These are phyloP conservation scores for Andrena minutula DNA, from an alignment of 2,888 invertebrate genomes.

Conservation along the genomic window DNA sequence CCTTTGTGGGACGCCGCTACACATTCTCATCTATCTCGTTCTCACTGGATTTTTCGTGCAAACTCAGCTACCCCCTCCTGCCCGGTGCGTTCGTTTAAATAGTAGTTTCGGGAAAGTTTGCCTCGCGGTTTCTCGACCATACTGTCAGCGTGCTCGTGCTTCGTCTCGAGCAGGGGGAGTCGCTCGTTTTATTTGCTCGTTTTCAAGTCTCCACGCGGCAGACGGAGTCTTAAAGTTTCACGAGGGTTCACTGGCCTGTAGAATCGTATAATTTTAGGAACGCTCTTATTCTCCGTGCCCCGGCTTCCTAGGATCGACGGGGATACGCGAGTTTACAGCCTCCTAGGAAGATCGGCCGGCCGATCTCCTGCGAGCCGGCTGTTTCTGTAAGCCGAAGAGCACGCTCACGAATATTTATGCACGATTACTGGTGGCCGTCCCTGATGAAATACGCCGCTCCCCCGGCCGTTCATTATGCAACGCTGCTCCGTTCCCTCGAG, in stretches of 20 bases:
- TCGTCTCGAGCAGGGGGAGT: not conserved
- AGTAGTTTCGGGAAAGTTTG: not conserved
- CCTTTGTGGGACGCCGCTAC: not conserved
- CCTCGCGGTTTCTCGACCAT: not conserved
- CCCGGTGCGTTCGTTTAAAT: no score
- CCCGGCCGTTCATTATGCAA: no score
- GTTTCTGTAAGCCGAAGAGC: not conserved
- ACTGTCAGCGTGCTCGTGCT: no score
- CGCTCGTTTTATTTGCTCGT: conserved; percentile 12
- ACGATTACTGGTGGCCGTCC: not conserved
- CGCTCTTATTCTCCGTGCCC: conserved; percentile 33
- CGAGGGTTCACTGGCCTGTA: conserved; percentile 39
- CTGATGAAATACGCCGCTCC: no score
- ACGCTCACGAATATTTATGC: not conserved
- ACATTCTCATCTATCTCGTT: no score
- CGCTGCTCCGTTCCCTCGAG: no score
- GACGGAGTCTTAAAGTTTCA: conserved; percentile 22
- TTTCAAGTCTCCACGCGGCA: not conserved
- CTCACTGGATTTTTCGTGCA: no score
- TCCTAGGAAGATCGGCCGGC: not conserved
- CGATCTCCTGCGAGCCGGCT: not conserved
- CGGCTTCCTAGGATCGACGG: conserved; percentile 1
- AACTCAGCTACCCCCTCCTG: no score
- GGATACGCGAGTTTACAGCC: conserved; percentile 18
- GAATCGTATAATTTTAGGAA: conserved; percentile 68